Evolutionary conservation across 2,113 vertebrate species (phyloP).

Genomic region (Nothoprocta perdicaria): DNA sequence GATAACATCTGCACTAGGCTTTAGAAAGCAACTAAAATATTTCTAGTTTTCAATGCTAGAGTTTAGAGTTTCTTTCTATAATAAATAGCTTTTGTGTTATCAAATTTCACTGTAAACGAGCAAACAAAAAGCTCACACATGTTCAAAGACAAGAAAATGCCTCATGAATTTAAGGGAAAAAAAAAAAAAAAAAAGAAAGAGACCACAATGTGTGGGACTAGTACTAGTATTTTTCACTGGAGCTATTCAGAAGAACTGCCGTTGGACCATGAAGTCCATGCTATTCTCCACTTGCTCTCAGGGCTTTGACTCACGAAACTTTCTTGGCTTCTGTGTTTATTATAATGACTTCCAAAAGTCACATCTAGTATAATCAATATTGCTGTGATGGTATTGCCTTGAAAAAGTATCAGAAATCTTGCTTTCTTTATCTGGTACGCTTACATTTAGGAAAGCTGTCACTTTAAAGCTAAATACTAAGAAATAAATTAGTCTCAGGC

Average conservation of each 20-base stretch:
- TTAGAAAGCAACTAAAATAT: slow-evolving; percentile 16
- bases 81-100: slow-evolving; percentile 65
- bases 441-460: not conserved
- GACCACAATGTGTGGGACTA: slow-evolving; percentile 11
- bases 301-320: not conserved
- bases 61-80: slow-evolving; percentile 49
- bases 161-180: slow-evolving; percentile 60
- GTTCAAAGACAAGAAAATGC: slow-evolving; percentile 61
- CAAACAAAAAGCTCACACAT: slow-evolving; percentile 69
- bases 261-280: not conserved
- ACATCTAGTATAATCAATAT: not conserved
- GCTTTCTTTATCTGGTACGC: not conserved
- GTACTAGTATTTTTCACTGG: slow-evolving; percentile 12
- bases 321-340: not conserved
- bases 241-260: slow-evolving; percentile 6
- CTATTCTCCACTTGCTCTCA: not conserved
- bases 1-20: not conserved
- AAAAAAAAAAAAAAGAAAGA: slow-evolving; percentile 15
- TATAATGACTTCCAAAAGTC: not conserved
- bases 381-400: not conserved
- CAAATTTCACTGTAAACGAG: slow-evolving; percentile 52
- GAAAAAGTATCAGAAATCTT: not conserved
- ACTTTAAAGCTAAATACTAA: not conserved
- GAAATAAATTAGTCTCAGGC: not conserved
- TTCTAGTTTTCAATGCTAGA: not conserved